Evolutionary conservation across 2,113 vertebrate species (phyloP).

Genomic region (Nannospalax galili): DNA sequence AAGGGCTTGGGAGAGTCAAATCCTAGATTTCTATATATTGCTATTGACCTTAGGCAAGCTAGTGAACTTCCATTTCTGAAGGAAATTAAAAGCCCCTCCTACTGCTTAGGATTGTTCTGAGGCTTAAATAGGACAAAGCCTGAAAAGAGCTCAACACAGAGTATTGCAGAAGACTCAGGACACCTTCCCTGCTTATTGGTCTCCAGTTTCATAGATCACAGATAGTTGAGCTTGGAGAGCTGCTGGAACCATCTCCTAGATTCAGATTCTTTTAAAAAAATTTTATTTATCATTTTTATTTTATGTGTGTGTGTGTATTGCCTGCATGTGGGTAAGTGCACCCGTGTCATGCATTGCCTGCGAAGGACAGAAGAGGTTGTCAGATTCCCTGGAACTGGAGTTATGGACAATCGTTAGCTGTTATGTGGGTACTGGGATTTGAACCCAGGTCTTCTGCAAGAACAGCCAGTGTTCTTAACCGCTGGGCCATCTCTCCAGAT

Average conservation of each 20-base stretch:
- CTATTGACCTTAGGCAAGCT: not conserved
- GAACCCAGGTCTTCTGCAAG: too few relatives aligned
- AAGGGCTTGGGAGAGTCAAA: not conserved
- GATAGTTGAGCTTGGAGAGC: not conserved
- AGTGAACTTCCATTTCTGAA: not conserved
- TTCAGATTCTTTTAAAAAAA: not conserved
- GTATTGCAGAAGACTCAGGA: not conserved
- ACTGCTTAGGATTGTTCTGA: not conserved
- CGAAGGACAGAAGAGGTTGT: too few relatives aligned
- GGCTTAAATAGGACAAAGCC: not conserved
- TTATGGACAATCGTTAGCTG: too few relatives aligned
- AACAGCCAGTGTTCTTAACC: too few relatives aligned
- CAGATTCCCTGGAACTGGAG: too few relatives aligned
- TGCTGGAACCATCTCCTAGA: not conserved
- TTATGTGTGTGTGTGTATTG: too few relatives aligned
- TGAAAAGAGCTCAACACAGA: not conserved
- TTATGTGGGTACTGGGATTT: too few relatives aligned
- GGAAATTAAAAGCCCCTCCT: not conserved
- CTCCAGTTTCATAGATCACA: not conserved
- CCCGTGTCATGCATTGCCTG: too few relatives aligned
- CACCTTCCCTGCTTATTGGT: not conserved
- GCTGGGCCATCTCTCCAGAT: too few relatives aligned
- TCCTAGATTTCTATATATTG: not conserved
- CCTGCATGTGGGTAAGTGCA: too few relatives aligned
- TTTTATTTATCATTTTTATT: too few relatives aligned